Base-by-base conservation (phyloP, 2,888 invertebrate genomes). In the Aleiodes testaceus region DNA sequence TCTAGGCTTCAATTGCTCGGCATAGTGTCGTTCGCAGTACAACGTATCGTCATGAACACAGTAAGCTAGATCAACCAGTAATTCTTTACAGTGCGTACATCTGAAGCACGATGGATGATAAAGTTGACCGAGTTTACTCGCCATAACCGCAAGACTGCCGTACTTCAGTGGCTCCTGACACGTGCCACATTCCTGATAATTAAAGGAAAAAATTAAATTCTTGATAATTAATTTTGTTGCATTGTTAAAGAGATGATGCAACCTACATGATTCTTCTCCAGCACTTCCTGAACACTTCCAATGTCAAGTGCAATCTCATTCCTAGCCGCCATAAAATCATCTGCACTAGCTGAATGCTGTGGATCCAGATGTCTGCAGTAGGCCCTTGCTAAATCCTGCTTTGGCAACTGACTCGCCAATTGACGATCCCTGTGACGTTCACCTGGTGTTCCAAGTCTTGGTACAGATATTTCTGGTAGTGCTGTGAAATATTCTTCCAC, bases 231-330 rank as follows among this genome's bases (percentile, higher is more conserved):
- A n/a, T n/a, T n/a, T n/a, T 14, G 9, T 18, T 52, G 16, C 20
- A 18, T 12, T 52, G n/a, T n/a, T n/a, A n/a, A n/a, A n/a, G 3
- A 1, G 1, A 4, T 42, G 3, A 59, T 42, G 18, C 12, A 63
- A 47, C 45, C 86, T 78, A 87, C 87, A 55, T 80, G 75, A 45
- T 80, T 80, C 73, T 80, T 78, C 69, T 87, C 86, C 65, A 79
- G 74, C 61, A 85, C 80, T 78, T 86, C 86, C 77, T 85, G 84
- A 45, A 86, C 86, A 68, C 83, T 86, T 88, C 96, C 99, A 84
- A 99, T 96, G 88, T 98, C 99, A 84, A 99, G 91, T 49, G 98
- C 97, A 81, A 97, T 94, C 89, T 97, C 97, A 88, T 99, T 98
- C 66, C 99, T 91, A 68, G 95, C 95, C 65, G 96, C 93, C 79